These are phyloP conservation scores for Hirtodrosophila cameraria DNA, from an alignment of 2,888 invertebrate genomes.

Conservation along the genomic window DNA sequence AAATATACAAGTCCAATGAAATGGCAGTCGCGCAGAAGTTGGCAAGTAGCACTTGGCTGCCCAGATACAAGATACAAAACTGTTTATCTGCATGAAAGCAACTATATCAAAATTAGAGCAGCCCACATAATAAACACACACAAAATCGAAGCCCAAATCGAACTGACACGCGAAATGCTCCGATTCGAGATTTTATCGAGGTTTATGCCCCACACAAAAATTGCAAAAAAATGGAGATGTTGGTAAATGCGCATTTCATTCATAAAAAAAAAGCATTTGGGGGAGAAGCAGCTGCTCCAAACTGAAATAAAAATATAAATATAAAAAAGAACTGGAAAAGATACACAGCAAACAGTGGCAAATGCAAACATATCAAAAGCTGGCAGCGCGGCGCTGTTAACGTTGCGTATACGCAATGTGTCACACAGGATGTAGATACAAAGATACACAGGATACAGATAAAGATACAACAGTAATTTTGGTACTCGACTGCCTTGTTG, in stretches of 20 bases:
- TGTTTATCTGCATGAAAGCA: slow-evolving; percentile 29
- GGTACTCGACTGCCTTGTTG: neutral
- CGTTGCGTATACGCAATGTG: slow-evolving; percentile 68
- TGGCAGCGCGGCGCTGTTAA: slow-evolving; percentile 1
- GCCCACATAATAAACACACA: slow-evolving; percentile 40
- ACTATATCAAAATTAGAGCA: slow-evolving; percentile 29
- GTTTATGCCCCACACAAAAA: neutral
- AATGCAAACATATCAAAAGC: slow-evolving; percentile 11
- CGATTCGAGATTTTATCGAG: slow-evolving; percentile 20
- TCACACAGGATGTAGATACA: slow-evolving; percentile 1
- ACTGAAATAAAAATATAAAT: slow-evolving; percentile 1
- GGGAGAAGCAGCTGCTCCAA: slow-evolving; percentile 8
- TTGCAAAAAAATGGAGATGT: neutral
- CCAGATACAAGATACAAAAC: slow-evolving; percentile 32
- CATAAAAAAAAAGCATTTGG: slow-evolving; percentile 14
- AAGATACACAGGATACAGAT: neutral
- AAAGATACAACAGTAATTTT: neutral
- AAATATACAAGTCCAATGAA: slow-evolving; percentile 2
- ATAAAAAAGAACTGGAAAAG: neutral
- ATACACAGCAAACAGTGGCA: neutral
- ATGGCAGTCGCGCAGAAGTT: slow-evolving; percentile 29
- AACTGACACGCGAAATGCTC: slow-evolving; percentile 5
- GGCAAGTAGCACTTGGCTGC: slow-evolving; percentile 38
- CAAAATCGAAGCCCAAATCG: slow-evolving; percentile 24
- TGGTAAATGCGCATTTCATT: slow-evolving; percentile 23